These are phyloP conservation scores for Tursiops truncatus DNA, from an alignment of 2,113 vertebrate genomes.

Conservation along the genomic window DNA sequence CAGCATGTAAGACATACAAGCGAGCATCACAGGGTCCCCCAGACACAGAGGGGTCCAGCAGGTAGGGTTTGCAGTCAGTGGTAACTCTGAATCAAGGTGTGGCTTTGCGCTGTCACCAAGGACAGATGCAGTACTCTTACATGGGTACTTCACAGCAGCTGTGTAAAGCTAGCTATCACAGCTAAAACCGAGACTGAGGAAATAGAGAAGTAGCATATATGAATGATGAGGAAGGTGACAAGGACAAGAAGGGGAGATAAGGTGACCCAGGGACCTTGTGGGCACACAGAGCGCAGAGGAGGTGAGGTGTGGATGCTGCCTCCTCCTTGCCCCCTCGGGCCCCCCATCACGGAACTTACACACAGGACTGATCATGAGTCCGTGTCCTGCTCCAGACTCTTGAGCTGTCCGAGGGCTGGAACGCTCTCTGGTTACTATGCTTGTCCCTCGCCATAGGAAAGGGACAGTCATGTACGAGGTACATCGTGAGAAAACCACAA, in stretches of 20 bases:
- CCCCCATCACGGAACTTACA: accelerated
- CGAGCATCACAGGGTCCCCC: background rate
- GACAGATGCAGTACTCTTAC: background rate
- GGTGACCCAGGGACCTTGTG: background rate
- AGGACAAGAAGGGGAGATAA: background rate
- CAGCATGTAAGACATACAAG: accelerated
- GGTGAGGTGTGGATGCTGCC: background rate
- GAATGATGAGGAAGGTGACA: background rate
- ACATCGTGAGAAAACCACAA: background rate
- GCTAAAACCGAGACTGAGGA: background rate
- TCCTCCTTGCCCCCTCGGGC: accelerated
- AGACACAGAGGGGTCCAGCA: too few species aligned
- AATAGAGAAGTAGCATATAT: accelerated
- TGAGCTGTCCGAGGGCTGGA: background rate
- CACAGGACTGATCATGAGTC: accelerated
- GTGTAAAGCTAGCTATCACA: background rate
- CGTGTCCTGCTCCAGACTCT: accelerated
- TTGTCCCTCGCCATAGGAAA: background rate
- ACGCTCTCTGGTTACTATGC: background rate
- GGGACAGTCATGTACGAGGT: accelerated
- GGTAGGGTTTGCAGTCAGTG: background rate
- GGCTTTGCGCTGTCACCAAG: background rate
- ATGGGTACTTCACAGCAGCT: background rate
- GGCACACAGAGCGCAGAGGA: background rate
- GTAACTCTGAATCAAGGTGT: background rate